Percentiles rank a stretch among this genome's conserved stretches.
Conservation (phyloP, 2,113 vertebrate species). For the Barbus barbus region DNA sequence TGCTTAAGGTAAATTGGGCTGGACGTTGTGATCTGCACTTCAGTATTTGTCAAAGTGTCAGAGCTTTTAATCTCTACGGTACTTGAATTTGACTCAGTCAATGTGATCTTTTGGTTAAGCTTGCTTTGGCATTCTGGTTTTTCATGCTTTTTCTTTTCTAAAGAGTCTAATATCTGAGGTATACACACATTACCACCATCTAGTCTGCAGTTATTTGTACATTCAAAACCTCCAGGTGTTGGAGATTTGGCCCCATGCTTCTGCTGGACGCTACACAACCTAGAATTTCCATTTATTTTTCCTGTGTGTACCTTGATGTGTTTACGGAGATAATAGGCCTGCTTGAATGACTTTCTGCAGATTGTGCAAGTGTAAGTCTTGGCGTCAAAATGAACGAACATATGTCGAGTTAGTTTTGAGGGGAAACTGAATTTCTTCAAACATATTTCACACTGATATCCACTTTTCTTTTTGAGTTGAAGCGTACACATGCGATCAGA, state of each 20-base stretch:
- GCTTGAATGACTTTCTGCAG: constrained; percentile 81
- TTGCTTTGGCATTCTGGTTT: background rate
- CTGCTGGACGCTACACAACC: background rate
- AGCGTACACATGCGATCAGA: constrained; percentile 56
- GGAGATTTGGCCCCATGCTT: background rate
- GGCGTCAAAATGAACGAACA: constrained; percentile 76
- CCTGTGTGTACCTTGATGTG: background rate
- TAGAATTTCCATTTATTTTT: background rate
- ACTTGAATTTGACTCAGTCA: background rate
- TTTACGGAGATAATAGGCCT: background rate
- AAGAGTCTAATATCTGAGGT: background rate
- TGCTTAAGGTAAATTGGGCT: background rate
- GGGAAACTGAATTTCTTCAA: constrained; percentile 80
- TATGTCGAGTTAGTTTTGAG: constrained; percentile 81
- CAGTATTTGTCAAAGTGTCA: background rate
- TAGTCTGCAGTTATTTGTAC: background rate
- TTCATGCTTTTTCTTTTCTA: background rate
- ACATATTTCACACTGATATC: constrained; percentile 80
- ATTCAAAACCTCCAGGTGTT: background rate
- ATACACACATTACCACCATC: background rate
- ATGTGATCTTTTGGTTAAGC: background rate
- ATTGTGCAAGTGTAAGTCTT: constrained; percentile 79
- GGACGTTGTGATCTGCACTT: background rate
- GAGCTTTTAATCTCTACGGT: background rate
- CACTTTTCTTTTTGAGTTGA: constrained; percentile 14